Base-by-base conservation (phyloP, 2,113 vertebrate species). In the Pteropus alecto region DNA sequence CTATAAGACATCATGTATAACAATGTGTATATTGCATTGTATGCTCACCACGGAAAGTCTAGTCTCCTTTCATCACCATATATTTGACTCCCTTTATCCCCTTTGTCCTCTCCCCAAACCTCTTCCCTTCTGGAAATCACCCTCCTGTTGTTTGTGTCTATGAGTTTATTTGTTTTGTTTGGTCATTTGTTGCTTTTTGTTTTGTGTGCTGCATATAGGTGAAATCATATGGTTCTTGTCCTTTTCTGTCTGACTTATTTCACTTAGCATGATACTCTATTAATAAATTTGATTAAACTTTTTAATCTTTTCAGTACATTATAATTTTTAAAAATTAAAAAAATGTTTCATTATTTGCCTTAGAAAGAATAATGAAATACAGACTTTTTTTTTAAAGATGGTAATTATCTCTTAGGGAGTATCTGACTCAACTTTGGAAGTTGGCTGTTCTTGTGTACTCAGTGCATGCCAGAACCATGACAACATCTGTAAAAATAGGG, bases 381-480 rank as follows among this genome's bases (percentile, higher is more conserved):
- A 30, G 70, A 33, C 2, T 24, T 54, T 77, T n/a, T 33, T 82
- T 28, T 13, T 3, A 4, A 26, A 65, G 78, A 83, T 35, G 22
- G 33, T 77, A 89, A 24, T 51, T 38, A 58, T 74, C 74, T 87
- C 86, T 84, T 38, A 81, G 84, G 84, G 67, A 30, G 41, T n/a
- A 3, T 95, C 43, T 7, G 26, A 68, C 22, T 90, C 73, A 46
- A 3, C 67, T 82, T 95, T 48, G 97, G 95, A 82, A 85, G 65
- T 26, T 71, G 96, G 73, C 93, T 71, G 2, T 48, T 76, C 93
- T 94, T 94, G 15, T 92, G 43, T 85, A 63, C 22, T 76, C 38
- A 90, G 58, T 73, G 94, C 84, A 88, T 95, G 56, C 87, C 97
- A 73, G 93, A 81, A 73, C 67, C 95, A 10, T 97, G 56, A 97